Base-by-base conservation (phyloP, 2,113 vertebrate genomes). In the Cyanocitta stelleri region DNA sequence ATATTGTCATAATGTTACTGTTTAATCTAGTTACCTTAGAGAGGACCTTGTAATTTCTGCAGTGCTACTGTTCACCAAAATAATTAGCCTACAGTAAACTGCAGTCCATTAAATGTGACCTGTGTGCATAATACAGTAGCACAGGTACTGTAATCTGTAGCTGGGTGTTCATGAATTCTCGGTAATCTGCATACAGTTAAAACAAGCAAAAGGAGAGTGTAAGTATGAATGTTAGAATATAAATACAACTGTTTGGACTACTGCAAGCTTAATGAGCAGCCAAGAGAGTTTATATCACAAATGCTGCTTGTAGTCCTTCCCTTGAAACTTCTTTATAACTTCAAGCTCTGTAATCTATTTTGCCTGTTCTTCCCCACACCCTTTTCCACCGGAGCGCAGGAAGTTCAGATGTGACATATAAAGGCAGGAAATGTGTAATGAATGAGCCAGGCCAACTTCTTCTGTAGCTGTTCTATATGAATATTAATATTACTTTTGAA, bases 351-450 rank as follows among this genome's bases (percentile, higher is more conserved):
- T 73, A 54, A 55, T n/a, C 32, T 61, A 0, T 73, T 68, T 80
- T 77, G 46, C 39, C 18, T 62, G 0, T 66, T 92, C 7, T 85
- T 80, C 10, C 35, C 23, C 9, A 21, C 6, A 1, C 18, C 48
- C 51, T 16, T 9, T 68, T 75, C 48, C 52, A 75, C 77, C 54
- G 89, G 93, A 97, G 94, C 93, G 96, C 37, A n/a, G 97, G 95
- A 97, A 96, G 93, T 97, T 96, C 88, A 79, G 85, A 69, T 59
- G 90, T 90, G 89, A 86, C 39, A 43, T 66, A 55, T 19, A 95
- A 92, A 93, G 72, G 77, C 76, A 86, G 95, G 94, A 96, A 95
- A 81, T 61, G 49, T 71, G 56, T 87, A 93, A 86, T 48, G 64
- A 92, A 43, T 55, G 44, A 77, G 48, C 83, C 66, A 78, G 52